phyloP scores from a whole-genome alignment of 1,140 invertebrate species.

The Dinoponera quadriceps region DNA sequence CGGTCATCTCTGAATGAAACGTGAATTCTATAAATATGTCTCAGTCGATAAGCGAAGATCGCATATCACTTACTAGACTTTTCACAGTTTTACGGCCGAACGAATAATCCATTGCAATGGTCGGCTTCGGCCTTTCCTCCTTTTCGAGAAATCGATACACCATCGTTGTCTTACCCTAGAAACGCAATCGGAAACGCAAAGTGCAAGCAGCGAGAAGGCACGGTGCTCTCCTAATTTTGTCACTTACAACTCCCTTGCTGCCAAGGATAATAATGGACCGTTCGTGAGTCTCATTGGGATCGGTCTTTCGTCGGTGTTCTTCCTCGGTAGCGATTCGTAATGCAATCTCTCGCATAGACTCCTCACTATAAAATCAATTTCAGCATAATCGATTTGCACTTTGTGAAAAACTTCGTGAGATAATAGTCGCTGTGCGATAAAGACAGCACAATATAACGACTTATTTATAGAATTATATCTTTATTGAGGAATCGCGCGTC shows the following conservation, averaged over 20 bases:
- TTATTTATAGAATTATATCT: not conserved
- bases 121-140: conserved; percentile 91
- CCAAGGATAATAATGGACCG: conserved; percentile 86
- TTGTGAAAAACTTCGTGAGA: conserved; percentile 16
- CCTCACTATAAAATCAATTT: conserved; percentile 67
- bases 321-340: conserved; percentile 70
- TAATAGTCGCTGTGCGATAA: not conserved
- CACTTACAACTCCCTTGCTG: conserved; percentile 86
- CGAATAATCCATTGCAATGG: conserved; percentile 94
- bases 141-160: conserved; percentile 93
- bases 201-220: not conserved
- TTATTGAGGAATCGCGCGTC: not conserved
- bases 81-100: conserved; percentile 92
- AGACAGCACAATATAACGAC: not conserved
- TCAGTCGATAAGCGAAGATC: not conserved
- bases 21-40: not conserved
- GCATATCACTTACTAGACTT: conserved; percentile 87
- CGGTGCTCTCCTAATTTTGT: not conserved
- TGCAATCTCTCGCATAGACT: conserved; percentile 73
- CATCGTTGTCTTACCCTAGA: conserved; percentile 93
- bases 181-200: conserved; percentile 61
- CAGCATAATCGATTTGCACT: conserved; percentile 11
- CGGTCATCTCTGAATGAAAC: not conserved
- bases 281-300: conserved; percentile 81
- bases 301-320: conserved; percentile 74